Percentiles rank a stretch among this genome's conserved stretches.
These are phyloP conservation scores for Papilio helenus DNA, from an alignment of 1,140 invertebrate genomes.

Conservation along the genomic window DNA sequence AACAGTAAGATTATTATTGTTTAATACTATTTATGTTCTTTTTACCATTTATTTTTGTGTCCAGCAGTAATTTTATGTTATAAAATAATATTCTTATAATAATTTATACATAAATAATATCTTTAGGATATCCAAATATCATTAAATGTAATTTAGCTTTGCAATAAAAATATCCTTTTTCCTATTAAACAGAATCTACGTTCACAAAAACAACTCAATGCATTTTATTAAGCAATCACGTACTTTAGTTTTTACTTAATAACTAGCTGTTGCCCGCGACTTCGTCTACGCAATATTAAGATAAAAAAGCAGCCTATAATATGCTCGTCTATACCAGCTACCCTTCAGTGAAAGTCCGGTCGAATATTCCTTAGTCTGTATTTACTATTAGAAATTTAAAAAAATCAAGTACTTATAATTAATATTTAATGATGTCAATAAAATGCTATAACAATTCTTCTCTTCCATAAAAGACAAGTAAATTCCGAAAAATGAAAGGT, in stretches of 20 bases:
- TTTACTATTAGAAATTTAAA: no score
- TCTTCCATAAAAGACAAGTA: background rate
- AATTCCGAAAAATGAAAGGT: background rate
- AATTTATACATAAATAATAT: slow-evolving; percentile 6
- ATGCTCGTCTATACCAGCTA: no score
- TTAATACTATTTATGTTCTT: no score
- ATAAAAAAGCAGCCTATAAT: no score
- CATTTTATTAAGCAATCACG: background rate
- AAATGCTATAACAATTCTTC: background rate
- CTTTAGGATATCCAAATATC: slow-evolving; percentile 29
- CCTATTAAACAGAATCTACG: background rate
- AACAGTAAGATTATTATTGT: no score
- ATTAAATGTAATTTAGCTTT: background rate
- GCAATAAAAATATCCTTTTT: slow-evolving; percentile 14
- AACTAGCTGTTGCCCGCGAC: no score
- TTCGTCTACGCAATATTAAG: no score
- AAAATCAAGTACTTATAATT: background rate
- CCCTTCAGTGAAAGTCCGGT: no score
- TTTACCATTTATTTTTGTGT: no score
- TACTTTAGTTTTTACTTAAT: background rate
- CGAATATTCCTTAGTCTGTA: no score
- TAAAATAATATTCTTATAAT: background rate
- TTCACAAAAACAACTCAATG: background rate
- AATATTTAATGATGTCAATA: background rate
- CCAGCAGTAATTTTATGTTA: background rate